These are phyloP conservation scores for Thunnus maccoyii DNA, from an alignment of 2,113 vertebrate genomes.

Conservation along the genomic window DNA sequence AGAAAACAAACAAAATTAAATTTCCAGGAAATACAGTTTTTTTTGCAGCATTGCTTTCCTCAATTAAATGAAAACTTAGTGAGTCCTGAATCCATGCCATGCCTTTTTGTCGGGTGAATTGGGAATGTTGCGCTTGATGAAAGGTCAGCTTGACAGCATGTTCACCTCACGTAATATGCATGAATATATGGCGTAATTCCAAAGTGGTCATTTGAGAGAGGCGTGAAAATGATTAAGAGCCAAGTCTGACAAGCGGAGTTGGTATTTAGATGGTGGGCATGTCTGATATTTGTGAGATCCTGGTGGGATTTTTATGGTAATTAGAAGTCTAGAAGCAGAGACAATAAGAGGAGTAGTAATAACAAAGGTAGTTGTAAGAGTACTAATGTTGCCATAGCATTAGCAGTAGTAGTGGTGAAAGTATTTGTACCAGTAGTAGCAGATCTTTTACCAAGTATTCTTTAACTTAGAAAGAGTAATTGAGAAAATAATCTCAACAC, in stretches of 20 bases:
- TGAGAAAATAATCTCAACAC: too few species aligned
- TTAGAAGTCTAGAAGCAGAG: neutral
- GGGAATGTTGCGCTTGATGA: conserved; percentile 46
- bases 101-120: neutral
- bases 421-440: too few species aligned
- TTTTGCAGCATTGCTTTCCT: neutral
- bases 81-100: neutral
- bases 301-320: conserved; percentile 22
- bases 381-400: too few species aligned
- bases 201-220: conserved; percentile 43
- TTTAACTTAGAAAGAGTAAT: too few species aligned
- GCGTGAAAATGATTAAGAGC: conserved; percentile 22
- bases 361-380: neutral
- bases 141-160: conserved; percentile 56
- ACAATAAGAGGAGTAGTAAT: neutral
- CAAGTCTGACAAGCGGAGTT: conserved; percentile 20
- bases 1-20: neutral
- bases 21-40: neutral
- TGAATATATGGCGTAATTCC: conserved; percentile 49
- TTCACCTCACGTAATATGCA: conserved; percentile 38
- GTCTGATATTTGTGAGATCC: conserved; percentile 1
- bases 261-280: conserved; percentile 28
- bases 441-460: too few species aligned
- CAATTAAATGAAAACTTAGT: neutral
- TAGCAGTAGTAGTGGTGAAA: too few species aligned